phyloP scores from a whole-genome alignment of 2,113 vertebrate genomes.

The Anoplopoma fimbria region DNA sequence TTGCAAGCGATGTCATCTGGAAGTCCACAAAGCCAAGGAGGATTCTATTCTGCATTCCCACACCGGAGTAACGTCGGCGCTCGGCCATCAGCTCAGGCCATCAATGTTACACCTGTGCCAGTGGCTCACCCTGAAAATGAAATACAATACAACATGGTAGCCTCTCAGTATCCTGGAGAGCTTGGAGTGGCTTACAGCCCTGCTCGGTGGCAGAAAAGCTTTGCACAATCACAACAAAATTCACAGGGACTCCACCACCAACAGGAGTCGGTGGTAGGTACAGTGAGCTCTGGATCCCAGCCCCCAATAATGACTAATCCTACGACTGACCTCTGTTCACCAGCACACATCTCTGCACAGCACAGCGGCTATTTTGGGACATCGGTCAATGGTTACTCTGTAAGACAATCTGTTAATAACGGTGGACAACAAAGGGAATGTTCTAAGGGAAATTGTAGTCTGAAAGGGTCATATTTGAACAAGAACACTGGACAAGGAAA shows the following conservation, averaged over 20 bases:
- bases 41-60: neutral
- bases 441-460: neutral
- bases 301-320: neutral
- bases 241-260: neutral
- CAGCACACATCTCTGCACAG: neutral
- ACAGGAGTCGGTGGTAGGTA: neutral
- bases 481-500: neutral
- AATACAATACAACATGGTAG: neutral
- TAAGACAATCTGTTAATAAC: neutral
- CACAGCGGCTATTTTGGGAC: neutral
- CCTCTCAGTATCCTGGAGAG: neutral
- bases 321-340: neutral
- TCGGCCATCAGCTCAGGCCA: neutral
- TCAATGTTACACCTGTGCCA: neutral
- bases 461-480: neutral
- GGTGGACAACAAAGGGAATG: neutral
- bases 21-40: neutral
- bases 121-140: neutral
- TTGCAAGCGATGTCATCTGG: constrained; percentile 13
- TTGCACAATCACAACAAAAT: neutral
- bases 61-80: neutral
- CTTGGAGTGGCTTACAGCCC: neutral
- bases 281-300: neutral
- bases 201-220: neutral
- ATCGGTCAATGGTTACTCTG: neutral